Conservation (phyloP, 2,113 vertebrate genomes). For the Sinocyclocheilus anophthalmus region DNA sequence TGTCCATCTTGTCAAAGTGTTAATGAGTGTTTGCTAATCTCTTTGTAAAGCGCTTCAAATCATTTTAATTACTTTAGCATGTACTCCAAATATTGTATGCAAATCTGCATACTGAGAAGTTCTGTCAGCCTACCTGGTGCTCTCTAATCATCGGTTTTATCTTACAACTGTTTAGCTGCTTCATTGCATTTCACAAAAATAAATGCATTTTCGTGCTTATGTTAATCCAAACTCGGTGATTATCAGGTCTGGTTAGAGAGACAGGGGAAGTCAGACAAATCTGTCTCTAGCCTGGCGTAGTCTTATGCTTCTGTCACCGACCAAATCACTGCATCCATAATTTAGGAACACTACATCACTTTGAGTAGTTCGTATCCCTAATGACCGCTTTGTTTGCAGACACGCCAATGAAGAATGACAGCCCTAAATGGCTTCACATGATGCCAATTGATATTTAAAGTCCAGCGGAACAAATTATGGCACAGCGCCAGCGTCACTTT, state of each 20-base stretch:
- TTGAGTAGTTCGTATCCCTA: constrained; percentile 50
- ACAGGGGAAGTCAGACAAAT: neutral
- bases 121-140: neutral
- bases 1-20: constrained; percentile 11
- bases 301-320: constrained; percentile 35
- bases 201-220: neutral
- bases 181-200: neutral
- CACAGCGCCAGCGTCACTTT: neutral
- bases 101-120: neutral
- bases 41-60: constrained; percentile 3
- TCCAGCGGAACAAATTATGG: neutral
- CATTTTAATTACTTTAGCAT: constrained; percentile 9
- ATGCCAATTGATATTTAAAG: constrained; percentile 18
- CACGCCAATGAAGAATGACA: constrained; percentile 42
- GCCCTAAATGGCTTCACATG: constrained; percentile 45
- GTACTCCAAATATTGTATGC: constrained; percentile 5
- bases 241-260: neutral
- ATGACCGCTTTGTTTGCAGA: constrained; percentile 55
- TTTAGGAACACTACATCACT: constrained; percentile 42
- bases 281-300: neutral
- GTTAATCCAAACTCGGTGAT: neutral
- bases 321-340: constrained; percentile 44
- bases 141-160: neutral
- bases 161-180: constrained; percentile 11
- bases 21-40: constrained; percentile 39